Base-by-base conservation (phyloP, 2,888 invertebrate species). In the Andricus quercusramuli region DNA sequence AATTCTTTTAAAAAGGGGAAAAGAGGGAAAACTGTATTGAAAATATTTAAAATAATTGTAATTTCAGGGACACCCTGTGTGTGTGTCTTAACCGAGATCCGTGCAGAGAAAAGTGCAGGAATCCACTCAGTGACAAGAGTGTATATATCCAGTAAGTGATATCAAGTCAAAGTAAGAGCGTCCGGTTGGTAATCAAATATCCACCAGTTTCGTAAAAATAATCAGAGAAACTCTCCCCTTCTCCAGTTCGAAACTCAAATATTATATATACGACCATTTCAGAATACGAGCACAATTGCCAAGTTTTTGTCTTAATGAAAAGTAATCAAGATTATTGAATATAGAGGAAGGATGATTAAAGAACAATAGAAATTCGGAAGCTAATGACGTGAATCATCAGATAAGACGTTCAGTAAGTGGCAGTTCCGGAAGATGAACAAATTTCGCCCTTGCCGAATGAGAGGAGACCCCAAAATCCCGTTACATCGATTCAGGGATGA, bases 101-200 rank as follows among this genome's bases (percentile, higher is more conserved):
- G 78, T 51, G 78, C 66, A 70, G 77, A 44, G 68, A 74, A 74
- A 74, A 65, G 79, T 65, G 51, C 79, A 62, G 6, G 74, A 65
- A 64, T 59, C 80, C 67, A 68, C 77, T 67, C 68, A 29, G 77
- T 68, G 67, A 77, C 77, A 77, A 22, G 51, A 65, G 76, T 74
- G 25, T 74, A 74, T 74, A 74, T 74, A 68, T 68, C 44, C 25
- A 68, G 68, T n/a, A 68, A n/a, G 44, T 47, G 44, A 68, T 68
- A 74, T 74, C 74, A 20, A 74, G 32, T 32, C 51, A 56, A 56
- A 74, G 74, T 29, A 74, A 3, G 56, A 56, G 56, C 56, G 56
- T 74, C 74, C 74, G 56, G 74, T 74, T 74, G 56, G 56, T 74
- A 74, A 74, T 74, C 56, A 74, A 74, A 74, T 74, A 74, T 56